These are phyloP conservation scores for Pollimyrus isidori DNA, from an alignment of 2,113 vertebrate genomes.

Conservation along the genomic window DNA sequence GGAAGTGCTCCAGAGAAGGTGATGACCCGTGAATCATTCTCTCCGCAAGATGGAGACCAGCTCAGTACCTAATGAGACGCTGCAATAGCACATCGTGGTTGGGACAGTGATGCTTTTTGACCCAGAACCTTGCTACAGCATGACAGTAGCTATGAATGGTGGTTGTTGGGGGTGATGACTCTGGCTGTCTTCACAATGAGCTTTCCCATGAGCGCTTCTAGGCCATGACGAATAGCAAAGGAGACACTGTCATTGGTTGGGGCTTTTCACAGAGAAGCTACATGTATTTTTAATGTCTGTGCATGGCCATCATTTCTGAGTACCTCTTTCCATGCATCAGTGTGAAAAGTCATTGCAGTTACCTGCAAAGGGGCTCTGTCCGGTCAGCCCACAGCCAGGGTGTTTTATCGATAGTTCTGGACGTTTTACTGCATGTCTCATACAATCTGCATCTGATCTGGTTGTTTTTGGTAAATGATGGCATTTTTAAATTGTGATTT, in stretches of 20 bases:
- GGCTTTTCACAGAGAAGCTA: slow-evolving; percentile 37
- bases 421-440: not conserved
- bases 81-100: not conserved
- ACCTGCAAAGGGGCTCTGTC: not conserved
- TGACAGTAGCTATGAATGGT: not conserved
- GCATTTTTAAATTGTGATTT: not conserved
- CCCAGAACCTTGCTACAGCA: not conserved
- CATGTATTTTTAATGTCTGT: slow-evolving; percentile 58
- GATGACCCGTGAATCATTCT: not conserved
- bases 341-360: not conserved
- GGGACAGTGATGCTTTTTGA: not conserved
- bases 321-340: not conserved
- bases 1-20: not conserved
- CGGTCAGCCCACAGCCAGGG: not conserved
- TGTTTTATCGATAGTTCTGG: not conserved
- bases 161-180: not conserved
- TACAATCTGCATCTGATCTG: not conserved
- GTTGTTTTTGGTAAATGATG: not conserved
- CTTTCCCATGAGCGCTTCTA: slow-evolving; percentile 47
- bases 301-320: not conserved
- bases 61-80: not conserved
- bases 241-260: slow-evolving; percentile 39
- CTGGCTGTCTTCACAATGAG: slow-evolving; percentile 34
- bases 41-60: not conserved
- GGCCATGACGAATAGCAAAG: slow-evolving; percentile 23